Conservation (phyloP, 2,888 invertebrate species). For the Drosophila ochracea region DNA sequence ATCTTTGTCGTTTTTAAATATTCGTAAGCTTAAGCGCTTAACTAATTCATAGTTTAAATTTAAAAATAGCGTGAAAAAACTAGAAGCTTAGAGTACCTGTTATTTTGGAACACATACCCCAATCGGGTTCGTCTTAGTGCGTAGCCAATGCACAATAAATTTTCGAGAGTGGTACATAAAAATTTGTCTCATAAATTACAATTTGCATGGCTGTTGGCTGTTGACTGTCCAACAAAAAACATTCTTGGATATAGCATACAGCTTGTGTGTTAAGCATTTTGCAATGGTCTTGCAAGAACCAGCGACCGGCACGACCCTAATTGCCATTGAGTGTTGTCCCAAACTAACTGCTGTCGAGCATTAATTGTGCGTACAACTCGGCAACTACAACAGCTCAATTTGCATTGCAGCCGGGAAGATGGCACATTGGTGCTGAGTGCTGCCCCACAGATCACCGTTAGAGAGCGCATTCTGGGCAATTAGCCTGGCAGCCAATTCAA, state of each 20-base stretch:
- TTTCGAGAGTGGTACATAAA: constrained; percentile 69
- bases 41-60: constrained; percentile 15
- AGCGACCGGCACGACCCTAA: constrained; percentile 68
- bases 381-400: constrained; percentile 74
- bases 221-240: constrained; percentile 58
- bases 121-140: constrained; percentile 38
- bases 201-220: constrained; percentile 71
- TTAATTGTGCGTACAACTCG: constrained; percentile 81
- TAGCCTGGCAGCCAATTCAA: constrained; percentile 56
- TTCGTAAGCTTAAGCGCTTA: constrained; percentile 7
- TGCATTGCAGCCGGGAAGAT: constrained; percentile 56
- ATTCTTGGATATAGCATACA: constrained; percentile 37
- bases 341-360: constrained; percentile 67
- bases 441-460: constrained; percentile 54
- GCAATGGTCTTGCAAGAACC: constrained; percentile 59
- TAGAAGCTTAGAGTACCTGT: constrained; percentile 59
- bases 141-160: constrained; percentile 67
- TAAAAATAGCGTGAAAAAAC: constrained; percentile 11
- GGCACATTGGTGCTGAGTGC: constrained; percentile 11
- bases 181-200: constrained; percentile 82
- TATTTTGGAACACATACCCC: constrained; percentile 20
- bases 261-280: constrained; percentile 43
- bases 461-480: constrained; percentile 69
- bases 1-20: constrained; percentile 8
- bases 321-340: constrained; percentile 80